Percentiles rank a stretch among this genome's conserved stretches.
Conservation (phyloP, 1,140 invertebrate species). For the Drosophila teissieri region DNA sequence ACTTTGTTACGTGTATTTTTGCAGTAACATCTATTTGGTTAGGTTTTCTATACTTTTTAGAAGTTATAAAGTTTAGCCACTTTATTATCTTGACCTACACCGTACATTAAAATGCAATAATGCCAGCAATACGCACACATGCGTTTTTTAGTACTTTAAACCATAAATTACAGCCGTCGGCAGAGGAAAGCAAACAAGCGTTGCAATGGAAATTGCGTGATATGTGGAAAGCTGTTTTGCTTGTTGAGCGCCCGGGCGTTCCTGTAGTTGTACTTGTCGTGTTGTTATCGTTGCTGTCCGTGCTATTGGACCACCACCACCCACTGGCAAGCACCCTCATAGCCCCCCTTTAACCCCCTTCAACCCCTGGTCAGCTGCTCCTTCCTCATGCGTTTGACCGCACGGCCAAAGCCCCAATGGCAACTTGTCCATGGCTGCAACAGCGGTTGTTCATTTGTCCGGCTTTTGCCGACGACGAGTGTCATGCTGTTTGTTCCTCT, state of each 20-base stretch:
- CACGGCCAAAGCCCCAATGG: slow-evolving; percentile 40
- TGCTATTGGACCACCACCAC: slow-evolving; percentile 22
- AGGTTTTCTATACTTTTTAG: no score
- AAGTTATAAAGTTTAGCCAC: background rate
- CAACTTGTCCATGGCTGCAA: slow-evolving; percentile 60
- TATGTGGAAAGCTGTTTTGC: slow-evolving; percentile 72
- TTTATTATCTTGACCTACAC: background rate
- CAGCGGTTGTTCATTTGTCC: slow-evolving; percentile 74
- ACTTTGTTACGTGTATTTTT: no score
- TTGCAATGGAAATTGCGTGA: slow-evolving; percentile 67
- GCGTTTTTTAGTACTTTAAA: slow-evolving; percentile 44
- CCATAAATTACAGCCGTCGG: slow-evolving; percentile 67
- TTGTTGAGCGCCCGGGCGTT: slow-evolving; percentile 57
- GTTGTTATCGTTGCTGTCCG: slow-evolving; percentile 68
- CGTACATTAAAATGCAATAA: slow-evolving; percentile 53
- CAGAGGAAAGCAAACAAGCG: slow-evolving; percentile 40
- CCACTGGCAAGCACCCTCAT: background rate
- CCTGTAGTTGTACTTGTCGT: slow-evolving; percentile 41
- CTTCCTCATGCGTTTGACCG: slow-evolving; percentile 17
- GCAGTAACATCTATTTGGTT: no score
- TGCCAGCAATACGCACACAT: slow-evolving; percentile 1
- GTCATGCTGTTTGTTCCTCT: slow-evolving; percentile 68
- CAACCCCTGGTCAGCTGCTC: background rate
- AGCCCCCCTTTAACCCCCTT: background rate
- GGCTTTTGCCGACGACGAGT: slow-evolving; percentile 59